Conservation (phyloP, 2,113 vertebrate species). For the Cavia porcellus region DNA sequence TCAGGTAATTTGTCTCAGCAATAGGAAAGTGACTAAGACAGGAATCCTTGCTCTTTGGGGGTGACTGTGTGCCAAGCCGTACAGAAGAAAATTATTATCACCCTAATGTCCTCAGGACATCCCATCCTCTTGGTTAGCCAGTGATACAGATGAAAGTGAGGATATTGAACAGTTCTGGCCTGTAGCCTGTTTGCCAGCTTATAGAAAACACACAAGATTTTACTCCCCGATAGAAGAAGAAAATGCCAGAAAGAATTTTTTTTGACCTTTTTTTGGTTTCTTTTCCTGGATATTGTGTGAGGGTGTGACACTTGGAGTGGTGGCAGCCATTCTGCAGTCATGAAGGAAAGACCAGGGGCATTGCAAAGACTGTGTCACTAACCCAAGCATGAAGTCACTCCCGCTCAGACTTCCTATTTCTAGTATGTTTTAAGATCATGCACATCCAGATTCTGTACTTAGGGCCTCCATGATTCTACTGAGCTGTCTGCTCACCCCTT, state of each 20-base stretch:
- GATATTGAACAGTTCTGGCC: background rate
- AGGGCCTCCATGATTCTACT: background rate
- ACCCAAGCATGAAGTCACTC: background rate
- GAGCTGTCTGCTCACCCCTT: background rate
- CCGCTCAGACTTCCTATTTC: background rate
- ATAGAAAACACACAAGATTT: background rate
- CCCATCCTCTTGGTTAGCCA: background rate
- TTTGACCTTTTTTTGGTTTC: background rate
- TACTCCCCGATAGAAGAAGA: background rate
- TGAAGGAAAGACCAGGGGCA: background rate
- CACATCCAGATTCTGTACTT: background rate
- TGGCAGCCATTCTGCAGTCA: conserved; percentile 13
- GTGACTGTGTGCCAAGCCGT: background rate
- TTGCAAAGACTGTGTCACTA: background rate
- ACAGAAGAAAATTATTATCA: background rate
- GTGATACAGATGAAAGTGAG: background rate
- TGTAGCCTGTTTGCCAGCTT: background rate
- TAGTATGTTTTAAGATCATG: background rate
- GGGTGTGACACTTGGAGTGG: background rate
- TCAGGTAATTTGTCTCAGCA: background rate
- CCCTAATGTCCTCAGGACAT: background rate
- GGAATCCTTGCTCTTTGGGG: background rate
- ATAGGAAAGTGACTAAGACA: too few species aligned
- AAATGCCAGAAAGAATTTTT: background rate
- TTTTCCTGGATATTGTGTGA: background rate